Base-by-base conservation (phyloP, 2,888 invertebrate species). In the Aricia artaxerxes region DNA sequence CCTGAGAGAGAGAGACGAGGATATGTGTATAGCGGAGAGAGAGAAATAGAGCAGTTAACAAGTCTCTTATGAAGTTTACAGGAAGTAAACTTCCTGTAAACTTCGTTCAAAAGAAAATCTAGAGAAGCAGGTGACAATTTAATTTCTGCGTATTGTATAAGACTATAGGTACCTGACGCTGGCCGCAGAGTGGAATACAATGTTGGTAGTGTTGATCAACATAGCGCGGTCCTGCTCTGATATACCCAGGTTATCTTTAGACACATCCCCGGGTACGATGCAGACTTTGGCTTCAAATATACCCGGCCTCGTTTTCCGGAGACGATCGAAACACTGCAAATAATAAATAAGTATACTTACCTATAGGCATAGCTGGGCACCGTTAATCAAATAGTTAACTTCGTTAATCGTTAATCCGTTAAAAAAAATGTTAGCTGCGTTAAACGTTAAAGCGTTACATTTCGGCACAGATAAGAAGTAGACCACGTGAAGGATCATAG, bases 181-280 rank as follows among this genome's bases (percentile, higher is more conserved):
- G 0, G 98, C 98, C 1, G 98, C 98, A 4, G 96, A 96, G 85
- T 98, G 97, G 86, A 96, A 97, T 1, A 98, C 95, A 1, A 97
- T 90, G 35, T 96, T 94, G 0, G 97, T 96, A 81, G 96, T 94
- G 4, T 96, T 92, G 5, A 95, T 88, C 0, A 96, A 86, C 0
- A 95, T 83, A 1, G 94, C 83, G 81, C 95, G 88, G 49, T 95
- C 92, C 77, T 91, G 91, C 53, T 91, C 90, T 0, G 95, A 92
- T 13, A 95, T 84, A 78, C 96, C 97, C 80, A 97, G 86, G 0
- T 95, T 95, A 6, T 95, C 86, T 80, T 95, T 87, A 31, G 89
- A 88, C 0, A 95, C 92, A 87, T 97, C 96, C 0, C 97, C 97
- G 0, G 88, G 86, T 0, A 98, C 93, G 0, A 96, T 95, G 44